Percentiles rank a stretch among this genome's conserved stretches.
These are phyloP conservation scores for Dromococcyx pavoninus DNA, from an alignment of 2,797 vertebrate species.

Conservation along the genomic window DNA sequence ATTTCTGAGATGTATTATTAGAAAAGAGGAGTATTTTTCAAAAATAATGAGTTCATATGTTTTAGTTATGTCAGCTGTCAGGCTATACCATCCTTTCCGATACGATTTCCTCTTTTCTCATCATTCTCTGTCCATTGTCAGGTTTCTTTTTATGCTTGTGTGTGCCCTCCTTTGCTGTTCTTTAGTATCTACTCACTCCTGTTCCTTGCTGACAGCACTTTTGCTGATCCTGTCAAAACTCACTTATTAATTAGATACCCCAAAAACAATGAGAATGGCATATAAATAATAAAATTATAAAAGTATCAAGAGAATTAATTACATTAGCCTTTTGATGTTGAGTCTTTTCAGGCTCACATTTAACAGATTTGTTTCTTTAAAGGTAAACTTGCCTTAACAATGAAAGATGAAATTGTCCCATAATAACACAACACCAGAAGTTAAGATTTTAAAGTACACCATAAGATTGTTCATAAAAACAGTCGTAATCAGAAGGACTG, in stretches of 20 bases:
- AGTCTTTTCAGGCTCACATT: neutral
- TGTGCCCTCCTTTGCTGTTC: neutral
- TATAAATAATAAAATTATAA: neutral
- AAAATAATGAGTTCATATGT: constrained; percentile 66
- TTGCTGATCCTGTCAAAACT: constrained; percentile 14
- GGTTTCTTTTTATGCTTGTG: constrained; percentile 25
- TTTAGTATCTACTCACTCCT: neutral
- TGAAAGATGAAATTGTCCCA: neutral
- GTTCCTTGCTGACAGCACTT: constrained; percentile 15
- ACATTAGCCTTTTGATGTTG: neutral
- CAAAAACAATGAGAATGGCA: neutral
- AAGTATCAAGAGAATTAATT: neutral
- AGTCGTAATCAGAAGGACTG: neutral
- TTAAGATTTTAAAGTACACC: neutral
- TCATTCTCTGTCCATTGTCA: constrained; percentile 32
- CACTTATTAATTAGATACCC: constrained; percentile 8
- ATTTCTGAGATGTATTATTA: constrained; percentile 53
- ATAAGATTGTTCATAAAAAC: neutral
- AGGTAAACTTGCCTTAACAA: neutral
- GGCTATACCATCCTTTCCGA: constrained; percentile 37
- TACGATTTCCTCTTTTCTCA: constrained; percentile 36
- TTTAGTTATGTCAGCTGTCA: constrained; percentile 64
- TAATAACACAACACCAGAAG: neutral
- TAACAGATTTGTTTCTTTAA: neutral
- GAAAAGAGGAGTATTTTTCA: constrained; percentile 61